Evolutionary conservation across 2,888 invertebrate genomes (phyloP), one percentile per base, ranked within the genome.

Genomic region (Apamea epomidion): DNA sequence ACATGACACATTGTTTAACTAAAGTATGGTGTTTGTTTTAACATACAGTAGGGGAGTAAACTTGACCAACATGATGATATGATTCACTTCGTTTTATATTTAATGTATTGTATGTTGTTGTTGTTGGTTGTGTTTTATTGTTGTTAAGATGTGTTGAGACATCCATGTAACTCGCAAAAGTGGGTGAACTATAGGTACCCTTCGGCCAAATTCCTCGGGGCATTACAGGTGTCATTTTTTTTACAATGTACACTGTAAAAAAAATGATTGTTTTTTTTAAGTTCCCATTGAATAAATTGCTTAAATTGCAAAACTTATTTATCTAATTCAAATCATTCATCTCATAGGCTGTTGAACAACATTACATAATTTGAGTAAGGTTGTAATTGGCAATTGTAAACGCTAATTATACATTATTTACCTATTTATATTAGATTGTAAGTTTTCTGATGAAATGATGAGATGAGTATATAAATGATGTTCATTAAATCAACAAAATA

Each of bases 1-100:
- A n/a, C 4, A 37, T 48, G 42, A 68, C 54, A 79, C 48, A 80
- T 73, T 73, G 45, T 60, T 67, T 60, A 21, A 54, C 16, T n/a
- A 54, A 67, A 58, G 8, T 16, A 29, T 18, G 1, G 8, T 62
- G 51, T 68, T 78, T 60, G 48, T 51, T 48, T 77, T 18, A 7
- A 71, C 10, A 21, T 58, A 67, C 8, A 32, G 16, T 25, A 18
- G 5, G 1, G 21, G 16, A 16, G n/a, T 21, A n/a, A 37, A n/a
- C 16, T 58, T 60, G 18, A 6, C 0, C 2, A 12, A 25, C 32
- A 80, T 67, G 0, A 6, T 32, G 16, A 25, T 29, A 80, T 67
- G 0, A 6, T 32, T n/a, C 1, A 32, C 16, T 42, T n/a, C 2
- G 8, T 67, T 58, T 16, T 54, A 54, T 32, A 54, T 37, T 58